Evolutionary conservation across 1,140 invertebrate species (phyloP).

Genomic region (Papilio helenus): DNA sequence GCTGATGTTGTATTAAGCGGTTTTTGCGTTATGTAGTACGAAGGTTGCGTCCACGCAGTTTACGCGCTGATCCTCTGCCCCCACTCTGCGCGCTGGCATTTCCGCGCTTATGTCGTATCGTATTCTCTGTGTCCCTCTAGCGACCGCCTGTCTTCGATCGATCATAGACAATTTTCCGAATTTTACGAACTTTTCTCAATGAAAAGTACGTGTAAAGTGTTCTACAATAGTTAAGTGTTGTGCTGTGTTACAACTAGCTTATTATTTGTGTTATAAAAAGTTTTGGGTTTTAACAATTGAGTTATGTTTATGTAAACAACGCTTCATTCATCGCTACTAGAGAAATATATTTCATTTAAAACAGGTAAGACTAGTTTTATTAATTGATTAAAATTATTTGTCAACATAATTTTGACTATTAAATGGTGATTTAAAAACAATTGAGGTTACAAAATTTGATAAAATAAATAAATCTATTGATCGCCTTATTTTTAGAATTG

Average conservation of each 20-base stretch:
- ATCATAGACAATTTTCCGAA: slow-evolving; percentile 64
- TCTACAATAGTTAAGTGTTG: slow-evolving; percentile 45
- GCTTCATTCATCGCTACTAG: slow-evolving; percentile 1
- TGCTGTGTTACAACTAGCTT: slow-evolving; percentile 47
- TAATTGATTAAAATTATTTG: neutral
- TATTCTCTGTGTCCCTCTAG: slow-evolving; percentile 59
- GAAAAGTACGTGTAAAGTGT: slow-evolving; percentile 66
- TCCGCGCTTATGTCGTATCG: slow-evolving; percentile 61
- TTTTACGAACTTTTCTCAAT: slow-evolving; percentile 72
- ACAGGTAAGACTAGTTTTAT: slow-evolving; percentile 18
- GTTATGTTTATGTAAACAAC: slow-evolving; percentile 55
- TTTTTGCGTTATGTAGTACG: slow-evolving; percentile 41
- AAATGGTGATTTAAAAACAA: neutral
- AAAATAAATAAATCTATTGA: neutral
- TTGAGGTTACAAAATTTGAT: neutral
- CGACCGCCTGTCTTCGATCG: slow-evolving; percentile 64
- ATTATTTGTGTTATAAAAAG: slow-evolving; percentile 40
- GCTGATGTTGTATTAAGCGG: neutral
- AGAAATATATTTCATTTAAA: slow-evolving; percentile 1
- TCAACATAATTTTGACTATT: neutral
- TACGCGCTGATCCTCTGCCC: slow-evolving; percentile 61
- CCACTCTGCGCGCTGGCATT: slow-evolving; percentile 60
- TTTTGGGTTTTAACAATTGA: slow-evolving; percentile 45
- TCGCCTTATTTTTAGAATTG: neutral
- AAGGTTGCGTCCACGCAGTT: slow-evolving; percentile 64